Evolutionary conservation across 2,797 vertebrate species (phyloP), one percentile per base, ranked within the genome.

Genomic region (Thaleichthys pacificus): DNA sequence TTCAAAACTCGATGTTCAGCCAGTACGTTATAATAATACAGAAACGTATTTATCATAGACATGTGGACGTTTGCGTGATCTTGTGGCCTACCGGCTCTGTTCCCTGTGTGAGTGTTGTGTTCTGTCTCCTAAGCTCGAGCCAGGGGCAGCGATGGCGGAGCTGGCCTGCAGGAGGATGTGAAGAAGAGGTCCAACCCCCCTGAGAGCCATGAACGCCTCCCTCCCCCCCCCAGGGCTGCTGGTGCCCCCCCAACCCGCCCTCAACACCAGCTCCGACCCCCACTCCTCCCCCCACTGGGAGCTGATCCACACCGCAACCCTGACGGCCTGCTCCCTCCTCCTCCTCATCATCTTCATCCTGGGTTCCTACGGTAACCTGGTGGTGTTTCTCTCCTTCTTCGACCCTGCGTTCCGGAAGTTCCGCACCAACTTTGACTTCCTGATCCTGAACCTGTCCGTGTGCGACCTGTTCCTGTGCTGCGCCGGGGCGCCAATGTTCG

Each of bases 401-500:
- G 97, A 99, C 82, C 97, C 97, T 0, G 95, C 97, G 21, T 96
- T 99, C 70, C 93, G 97, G 81, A 99, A 98, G 88, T 96, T 98
- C 86, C 93, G 97, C 85, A 98, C 97, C 81, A 95, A 98, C 91
- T 98, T 99, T 26, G 98, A 99, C 87, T 96, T 99, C 86, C 97
- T 99, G 97, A 95, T 98, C 87, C 94, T 99, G 83, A 99, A 98
- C 86, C 86, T 99, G 60, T 98, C 97, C 70, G 97, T 99, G 87
- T 99, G 97, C 1, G 98, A 99, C 83, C 91, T 99, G 81, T 97
- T 98, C 82, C 95, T 99, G 15, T 99, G 97, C 32, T 97, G 95
- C 0, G 94, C 97, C 80, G 96, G 96, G 0, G 94, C 96, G 0
- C 97, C 98, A 77, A 98, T 97, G 96, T 97, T 99, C 22, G 94